Evolutionary conservation across 2,888 invertebrate species (phyloP).

Genomic region (Eupelmus urozonus): DNA sequence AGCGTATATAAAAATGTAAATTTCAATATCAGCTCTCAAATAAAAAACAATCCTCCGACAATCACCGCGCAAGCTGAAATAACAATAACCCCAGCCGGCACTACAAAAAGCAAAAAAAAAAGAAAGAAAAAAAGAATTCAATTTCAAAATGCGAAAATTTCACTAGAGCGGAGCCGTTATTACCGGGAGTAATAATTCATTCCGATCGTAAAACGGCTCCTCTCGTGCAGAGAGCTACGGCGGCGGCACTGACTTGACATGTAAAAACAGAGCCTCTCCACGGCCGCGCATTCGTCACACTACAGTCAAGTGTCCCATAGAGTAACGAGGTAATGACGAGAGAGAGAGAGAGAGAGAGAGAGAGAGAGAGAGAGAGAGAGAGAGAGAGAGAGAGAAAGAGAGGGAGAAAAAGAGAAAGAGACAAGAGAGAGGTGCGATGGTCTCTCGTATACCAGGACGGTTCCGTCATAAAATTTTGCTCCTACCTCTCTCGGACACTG

Average conservation of each 20-base stretch:
- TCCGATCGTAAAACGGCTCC: constrained; percentile 26
- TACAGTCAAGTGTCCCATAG: constrained; percentile 24
- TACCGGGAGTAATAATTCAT: constrained; percentile 24
- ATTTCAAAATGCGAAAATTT: constrained; percentile 30
- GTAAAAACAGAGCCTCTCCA: constrained; percentile 12
- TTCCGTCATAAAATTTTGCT: constrained; percentile 23
- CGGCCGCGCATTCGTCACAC: constrained; percentile 14
- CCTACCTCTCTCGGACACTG: not conserved
- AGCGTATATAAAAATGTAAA: no score
- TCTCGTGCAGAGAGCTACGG: not conserved
- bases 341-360: constrained; percentile 7
- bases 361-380: not conserved
- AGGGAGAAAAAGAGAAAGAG: no score
- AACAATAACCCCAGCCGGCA: not conserved
- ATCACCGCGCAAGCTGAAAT: no score
- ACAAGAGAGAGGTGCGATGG: no score
- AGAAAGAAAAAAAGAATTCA: not conserved
- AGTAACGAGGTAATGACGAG: constrained; percentile 39
- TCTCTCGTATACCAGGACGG: no score
- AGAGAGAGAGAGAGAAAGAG: not conserved
- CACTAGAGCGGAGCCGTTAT: constrained; percentile 21
- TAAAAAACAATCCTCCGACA: no score
- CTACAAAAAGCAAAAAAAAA: not conserved
- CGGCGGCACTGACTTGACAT: constrained; percentile 6
- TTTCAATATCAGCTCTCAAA: no score